Conservation (phyloP, 2,888 invertebrate species). For the Torymus tubicola region DNA sequence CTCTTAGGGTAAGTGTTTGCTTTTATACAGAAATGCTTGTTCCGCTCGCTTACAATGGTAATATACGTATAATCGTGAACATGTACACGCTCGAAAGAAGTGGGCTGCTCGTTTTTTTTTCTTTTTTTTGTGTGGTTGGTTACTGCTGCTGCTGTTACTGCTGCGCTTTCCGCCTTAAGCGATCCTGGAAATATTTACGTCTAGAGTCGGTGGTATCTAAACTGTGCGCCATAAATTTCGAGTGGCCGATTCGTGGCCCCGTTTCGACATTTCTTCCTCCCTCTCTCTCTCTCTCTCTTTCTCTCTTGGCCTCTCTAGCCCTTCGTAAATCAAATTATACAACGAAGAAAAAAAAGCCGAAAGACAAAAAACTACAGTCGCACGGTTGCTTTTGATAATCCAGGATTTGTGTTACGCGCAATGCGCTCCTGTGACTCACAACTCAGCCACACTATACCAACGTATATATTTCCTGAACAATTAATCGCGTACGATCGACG, state of each 20-base stretch:
- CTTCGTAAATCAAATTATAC: slow-evolving; percentile 31
- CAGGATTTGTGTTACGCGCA: too few relatives aligned
- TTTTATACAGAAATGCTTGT: slow-evolving; percentile 54
- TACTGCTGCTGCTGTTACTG: slow-evolving; percentile 10
- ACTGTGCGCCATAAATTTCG: slow-evolving; percentile 57
- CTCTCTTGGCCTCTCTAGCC: not conserved
- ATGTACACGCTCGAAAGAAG: slow-evolving; percentile 56
- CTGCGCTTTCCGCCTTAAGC: slow-evolving; percentile 38
- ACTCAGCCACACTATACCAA: too few relatives aligned
- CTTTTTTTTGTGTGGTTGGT: not conserved
- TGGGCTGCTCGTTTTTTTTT: slow-evolving; percentile 12
- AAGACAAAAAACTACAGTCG: too few relatives aligned
- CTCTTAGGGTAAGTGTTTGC: slow-evolving; percentile 24
- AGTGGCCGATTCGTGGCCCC: slow-evolving; percentile 36
- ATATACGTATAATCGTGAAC: slow-evolving; percentile 58
- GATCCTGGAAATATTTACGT: slow-evolving; percentile 65
- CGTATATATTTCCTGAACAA: not conserved
- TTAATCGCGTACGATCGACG: not conserved
- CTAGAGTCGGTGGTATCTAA: slow-evolving; percentile 62
- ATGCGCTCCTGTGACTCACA: too few relatives aligned
- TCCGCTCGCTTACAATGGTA: slow-evolving; percentile 53
- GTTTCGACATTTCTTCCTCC: slow-evolving; percentile 21
- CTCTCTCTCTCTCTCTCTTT: slow-evolving; percentile 36
- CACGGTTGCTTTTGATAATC: too few relatives aligned
- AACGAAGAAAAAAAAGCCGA: too few relatives aligned